phyloP scores from a whole-genome alignment of 1,140 invertebrate species.

The Pogonomyrmex barbatus region DNA sequence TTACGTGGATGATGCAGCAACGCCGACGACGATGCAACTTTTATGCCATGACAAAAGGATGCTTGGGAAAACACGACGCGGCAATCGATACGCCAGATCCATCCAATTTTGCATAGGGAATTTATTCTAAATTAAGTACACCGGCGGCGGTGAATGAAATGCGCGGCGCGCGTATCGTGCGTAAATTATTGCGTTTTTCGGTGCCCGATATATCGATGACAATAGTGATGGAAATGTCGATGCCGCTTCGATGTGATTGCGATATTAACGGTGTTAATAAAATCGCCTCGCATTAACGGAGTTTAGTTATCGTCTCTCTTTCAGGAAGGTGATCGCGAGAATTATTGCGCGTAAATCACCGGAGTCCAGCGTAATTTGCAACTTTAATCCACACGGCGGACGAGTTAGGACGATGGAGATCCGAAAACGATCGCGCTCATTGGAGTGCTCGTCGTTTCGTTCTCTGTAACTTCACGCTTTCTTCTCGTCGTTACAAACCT shows the following conservation, averaged over 20 bases:
- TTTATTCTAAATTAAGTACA: conserved; percentile 36
- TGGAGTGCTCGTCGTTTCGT: not conserved
- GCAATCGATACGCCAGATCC: not conserved
- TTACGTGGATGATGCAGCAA: not conserved
- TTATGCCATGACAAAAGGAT: conserved; percentile 20
- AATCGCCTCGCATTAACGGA: conserved; percentile 18
- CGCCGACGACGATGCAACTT: conserved; percentile 23
- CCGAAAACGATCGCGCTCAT: conserved; percentile 10
- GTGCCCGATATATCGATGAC: not conserved
- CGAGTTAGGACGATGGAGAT: not conserved
- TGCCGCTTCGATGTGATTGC: not conserved
- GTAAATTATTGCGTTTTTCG: conserved; percentile 11
- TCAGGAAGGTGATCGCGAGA: conserved; percentile 12
- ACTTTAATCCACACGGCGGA: conserved; percentile 22
- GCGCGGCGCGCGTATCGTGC: not conserved
- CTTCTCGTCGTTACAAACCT: conserved; percentile 32
- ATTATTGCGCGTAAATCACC: conserved; percentile 40
- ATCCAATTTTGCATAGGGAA: not conserved
- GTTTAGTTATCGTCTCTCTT: conserved; percentile 16
- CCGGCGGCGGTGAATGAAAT: not conserved
- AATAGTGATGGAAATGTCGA: not conserved
- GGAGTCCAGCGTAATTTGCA: conserved; percentile 33
- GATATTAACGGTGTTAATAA: conserved; percentile 41
- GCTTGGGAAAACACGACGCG: conserved; percentile 1
- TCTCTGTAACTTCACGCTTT: conserved; percentile 4